These are phyloP conservation scores for Chelmon rostratus DNA, from an alignment of 2,797 vertebrate genomes.

Conservation along the genomic window DNA sequence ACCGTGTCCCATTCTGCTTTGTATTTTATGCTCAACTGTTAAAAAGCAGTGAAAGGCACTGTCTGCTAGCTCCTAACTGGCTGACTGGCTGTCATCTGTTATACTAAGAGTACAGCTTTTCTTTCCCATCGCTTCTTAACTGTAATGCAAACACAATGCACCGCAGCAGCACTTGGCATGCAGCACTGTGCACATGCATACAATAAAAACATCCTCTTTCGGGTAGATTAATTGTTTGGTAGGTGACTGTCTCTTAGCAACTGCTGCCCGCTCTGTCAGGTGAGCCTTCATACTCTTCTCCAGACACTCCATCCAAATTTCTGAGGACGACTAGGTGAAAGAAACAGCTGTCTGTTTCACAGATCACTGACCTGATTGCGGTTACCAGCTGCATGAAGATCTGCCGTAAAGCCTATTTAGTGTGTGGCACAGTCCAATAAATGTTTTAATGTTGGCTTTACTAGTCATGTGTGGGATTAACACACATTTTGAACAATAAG, in stretches of 20 bases:
- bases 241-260: background rate
- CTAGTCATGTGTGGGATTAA: constrained; percentile 2
- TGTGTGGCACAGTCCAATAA: constrained; percentile 3
- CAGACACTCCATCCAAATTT: background rate
- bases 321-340: constrained; percentile 22
- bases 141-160: background rate
- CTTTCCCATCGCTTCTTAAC: background rate
- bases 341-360: constrained; percentile 51
- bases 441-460: constrained; percentile 39
- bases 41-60: background rate
- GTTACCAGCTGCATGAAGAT: constrained; percentile 36
- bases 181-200: background rate
- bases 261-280: background rate
- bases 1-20: background rate
- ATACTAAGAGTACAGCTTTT: background rate
- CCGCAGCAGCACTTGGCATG: background rate
- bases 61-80: background rate
- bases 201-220: background rate
- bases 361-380: constrained; percentile 24
- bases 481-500: constrained; percentile 9
- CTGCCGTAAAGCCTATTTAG: constrained; percentile 23
- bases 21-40: background rate
- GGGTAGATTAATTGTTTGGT: constrained; percentile 2
- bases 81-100: background rate
- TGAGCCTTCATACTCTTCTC: background rate